phyloP scores from a whole-genome alignment of 2,113 vertebrate genomes.

The Xiphorhynchus elegans region DNA sequence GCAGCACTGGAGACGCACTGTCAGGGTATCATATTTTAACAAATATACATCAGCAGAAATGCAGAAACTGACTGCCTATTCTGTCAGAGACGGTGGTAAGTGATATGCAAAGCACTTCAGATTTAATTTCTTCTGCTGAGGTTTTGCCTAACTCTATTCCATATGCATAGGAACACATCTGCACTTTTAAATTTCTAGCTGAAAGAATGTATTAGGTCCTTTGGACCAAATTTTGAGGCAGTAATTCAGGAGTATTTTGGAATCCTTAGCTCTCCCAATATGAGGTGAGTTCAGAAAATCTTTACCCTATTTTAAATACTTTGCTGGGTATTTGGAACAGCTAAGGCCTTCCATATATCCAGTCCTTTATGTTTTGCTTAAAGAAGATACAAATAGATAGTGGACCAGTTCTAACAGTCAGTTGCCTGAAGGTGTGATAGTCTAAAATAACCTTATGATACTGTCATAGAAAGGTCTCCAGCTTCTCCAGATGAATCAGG shows the following conservation, averaged over 20 bases:
- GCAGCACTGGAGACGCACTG: neutral
- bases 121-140: neutral
- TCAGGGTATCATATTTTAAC: neutral
- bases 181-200: neutral
- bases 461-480: neutral
- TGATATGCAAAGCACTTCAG: neutral
- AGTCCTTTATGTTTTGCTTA: neutral
- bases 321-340: neutral
- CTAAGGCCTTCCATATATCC: neutral
- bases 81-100: neutral
- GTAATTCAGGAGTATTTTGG: neutral
- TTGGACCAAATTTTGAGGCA: neutral
- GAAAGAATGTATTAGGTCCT: neutral
- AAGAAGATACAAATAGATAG: neutral
- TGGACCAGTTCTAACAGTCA: neutral
- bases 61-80: neutral
- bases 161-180: neutral
- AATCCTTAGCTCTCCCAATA: neutral
- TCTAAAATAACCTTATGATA: neutral
- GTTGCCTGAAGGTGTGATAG: neutral
- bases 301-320: neutral
- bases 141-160: neutral
- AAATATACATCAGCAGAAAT: fast-evolving
- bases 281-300: neutral
- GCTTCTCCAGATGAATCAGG: neutral